Conservation (phyloP, 2,113 vertebrate species). For the Vidua chalybeata region DNA sequence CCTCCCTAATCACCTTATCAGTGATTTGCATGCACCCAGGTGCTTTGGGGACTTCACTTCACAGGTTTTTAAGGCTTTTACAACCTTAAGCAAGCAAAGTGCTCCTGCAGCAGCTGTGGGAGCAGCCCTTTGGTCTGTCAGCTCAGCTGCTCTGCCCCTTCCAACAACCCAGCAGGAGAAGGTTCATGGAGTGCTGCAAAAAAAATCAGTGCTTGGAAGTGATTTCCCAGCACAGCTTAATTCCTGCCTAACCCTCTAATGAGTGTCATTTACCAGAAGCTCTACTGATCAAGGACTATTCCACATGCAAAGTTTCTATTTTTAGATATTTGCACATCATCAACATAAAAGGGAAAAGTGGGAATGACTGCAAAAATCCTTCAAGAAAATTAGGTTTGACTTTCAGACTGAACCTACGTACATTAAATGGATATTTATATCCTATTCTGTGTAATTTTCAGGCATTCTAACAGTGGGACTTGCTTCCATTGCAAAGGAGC, state of each 20-base stretch:
- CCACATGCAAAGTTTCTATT: neutral
- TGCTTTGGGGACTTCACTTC: neutral
- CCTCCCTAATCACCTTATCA: neutral
- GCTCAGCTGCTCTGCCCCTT: neutral
- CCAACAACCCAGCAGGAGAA: neutral
- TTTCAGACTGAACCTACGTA: neutral
- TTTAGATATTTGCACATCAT: neutral
- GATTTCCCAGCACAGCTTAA: conserved; percentile 38
- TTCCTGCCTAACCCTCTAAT: conserved; percentile 20
- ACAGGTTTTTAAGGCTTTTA: conserved; percentile 10
- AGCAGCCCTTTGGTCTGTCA: neutral
- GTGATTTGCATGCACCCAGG: neutral
- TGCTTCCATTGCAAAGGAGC: neutral
- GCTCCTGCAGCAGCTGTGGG: neutral
- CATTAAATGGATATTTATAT: neutral
- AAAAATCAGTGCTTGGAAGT: neutral
- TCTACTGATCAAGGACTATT: neutral
- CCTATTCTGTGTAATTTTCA: neutral
- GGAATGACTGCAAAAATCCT: neutral
- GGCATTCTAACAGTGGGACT: neutral
- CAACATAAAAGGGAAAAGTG: neutral
- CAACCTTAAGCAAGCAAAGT: neutral
- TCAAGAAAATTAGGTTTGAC: neutral
- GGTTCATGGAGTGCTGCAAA: neutral
- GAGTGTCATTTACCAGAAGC: conserved; percentile 18